A percentile compares a stretch with the other conserved stretches of the same genome.
Conservation (phyloP, 2,113 vertebrate species). For the Anhinga anhinga region DNA sequence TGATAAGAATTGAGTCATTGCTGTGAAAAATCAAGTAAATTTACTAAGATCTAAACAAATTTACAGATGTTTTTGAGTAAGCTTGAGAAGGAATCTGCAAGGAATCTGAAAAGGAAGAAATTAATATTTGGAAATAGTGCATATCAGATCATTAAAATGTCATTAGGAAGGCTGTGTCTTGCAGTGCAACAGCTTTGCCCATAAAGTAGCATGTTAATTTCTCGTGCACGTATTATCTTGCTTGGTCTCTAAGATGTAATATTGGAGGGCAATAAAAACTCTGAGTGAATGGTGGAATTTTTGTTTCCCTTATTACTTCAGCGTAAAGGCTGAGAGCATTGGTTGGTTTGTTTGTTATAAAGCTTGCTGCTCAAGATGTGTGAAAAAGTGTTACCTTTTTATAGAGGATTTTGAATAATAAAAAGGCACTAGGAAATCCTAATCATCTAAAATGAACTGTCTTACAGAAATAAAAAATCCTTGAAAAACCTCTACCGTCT, state of each 20-base stretch:
- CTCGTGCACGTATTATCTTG: rapidly evolving
- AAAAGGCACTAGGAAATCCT: not conserved
- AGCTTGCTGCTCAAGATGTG: not conserved
- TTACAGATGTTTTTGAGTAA: not conserved
- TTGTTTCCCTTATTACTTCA: not conserved
- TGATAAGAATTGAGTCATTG: not conserved
- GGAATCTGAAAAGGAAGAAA: not conserved
- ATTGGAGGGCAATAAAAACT: not conserved
- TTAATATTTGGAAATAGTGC: not conserved
- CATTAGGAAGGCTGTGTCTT: not conserved
- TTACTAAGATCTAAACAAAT: not conserved
- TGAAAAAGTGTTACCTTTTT: not conserved
- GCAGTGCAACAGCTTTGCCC: not conserved
- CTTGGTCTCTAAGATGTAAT: not conserved
- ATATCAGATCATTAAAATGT: not conserved
- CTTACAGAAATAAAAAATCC: constrained; percentile 85
- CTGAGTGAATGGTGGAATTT: not conserved
- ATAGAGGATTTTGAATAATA: not conserved
- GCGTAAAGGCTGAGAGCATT: not conserved
- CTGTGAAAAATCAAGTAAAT: not conserved
- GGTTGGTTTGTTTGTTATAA: not conserved
- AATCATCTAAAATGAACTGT: not conserved
- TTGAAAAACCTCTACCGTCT: constrained; percentile 86
- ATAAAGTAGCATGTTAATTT: not conserved
- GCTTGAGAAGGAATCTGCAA: not conserved